These are phyloP conservation scores for Dryadula phaetusa DNA, from an alignment of 2,888 invertebrate genomes.

Conservation along the genomic window DNA sequence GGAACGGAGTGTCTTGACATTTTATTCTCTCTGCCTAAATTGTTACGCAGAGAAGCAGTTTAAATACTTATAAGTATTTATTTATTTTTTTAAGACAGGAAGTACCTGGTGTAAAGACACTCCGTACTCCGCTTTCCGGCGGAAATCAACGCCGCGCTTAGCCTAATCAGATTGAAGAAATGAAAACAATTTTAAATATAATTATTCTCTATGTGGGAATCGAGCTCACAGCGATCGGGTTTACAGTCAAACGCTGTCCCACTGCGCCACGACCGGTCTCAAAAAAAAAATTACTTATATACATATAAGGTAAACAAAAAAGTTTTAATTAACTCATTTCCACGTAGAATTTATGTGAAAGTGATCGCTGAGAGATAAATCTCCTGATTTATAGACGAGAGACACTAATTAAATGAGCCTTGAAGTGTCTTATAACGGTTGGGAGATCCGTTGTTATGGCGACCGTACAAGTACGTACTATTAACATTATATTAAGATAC, in stretches of 20 bases:
- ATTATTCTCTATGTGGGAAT: too few relatives aligned
- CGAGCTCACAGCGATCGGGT: too few relatives aligned
- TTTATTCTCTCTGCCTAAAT: too few relatives aligned
- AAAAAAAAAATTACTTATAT: neutral
- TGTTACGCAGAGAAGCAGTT: too few relatives aligned
- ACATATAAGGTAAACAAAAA: constrained; percentile 1
- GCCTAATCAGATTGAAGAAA: neutral
- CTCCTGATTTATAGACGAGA: constrained; percentile 31
- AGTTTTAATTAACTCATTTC: neutral
- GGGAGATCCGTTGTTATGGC: neutral
- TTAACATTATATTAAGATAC: neutral
- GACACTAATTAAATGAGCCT: constrained; percentile 37
- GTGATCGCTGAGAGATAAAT: constrained; percentile 28
- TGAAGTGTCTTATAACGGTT: constrained; percentile 16
- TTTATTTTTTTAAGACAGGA: neutral
- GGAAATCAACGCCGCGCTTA: too few relatives aligned
- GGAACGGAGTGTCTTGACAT: too few relatives aligned
- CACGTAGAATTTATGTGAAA: constrained; percentile 26
- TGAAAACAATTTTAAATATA: too few relatives aligned
- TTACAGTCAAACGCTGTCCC: too few relatives aligned
- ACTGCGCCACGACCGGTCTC: too few relatives aligned
- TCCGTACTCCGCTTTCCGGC: neutral
- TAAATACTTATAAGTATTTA: too few relatives aligned
- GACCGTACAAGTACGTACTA: constrained; percentile 5
- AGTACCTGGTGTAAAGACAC: neutral